These are phyloP conservation scores for Caenorhabditis afra DNA, from an alignment of 2,888 invertebrate species.

Conservation along the genomic window DNA sequence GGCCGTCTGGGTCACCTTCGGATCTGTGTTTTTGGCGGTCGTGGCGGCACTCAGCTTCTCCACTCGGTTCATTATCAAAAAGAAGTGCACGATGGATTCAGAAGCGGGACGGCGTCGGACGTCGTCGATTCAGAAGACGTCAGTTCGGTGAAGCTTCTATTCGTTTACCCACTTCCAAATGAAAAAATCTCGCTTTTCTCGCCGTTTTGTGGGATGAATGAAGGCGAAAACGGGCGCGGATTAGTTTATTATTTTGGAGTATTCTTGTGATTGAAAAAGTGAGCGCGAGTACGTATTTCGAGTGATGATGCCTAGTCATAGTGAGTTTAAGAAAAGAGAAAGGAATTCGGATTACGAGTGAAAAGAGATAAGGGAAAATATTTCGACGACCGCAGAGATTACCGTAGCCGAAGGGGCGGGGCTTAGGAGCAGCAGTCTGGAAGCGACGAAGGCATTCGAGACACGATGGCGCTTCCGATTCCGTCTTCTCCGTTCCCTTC, in stretches of 20 bases:
- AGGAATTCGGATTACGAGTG: conserved; percentile 37
- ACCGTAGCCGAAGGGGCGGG: conserved; percentile 43
- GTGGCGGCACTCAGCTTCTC: too few relatives aligned
- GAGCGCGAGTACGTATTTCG: conserved; percentile 33
- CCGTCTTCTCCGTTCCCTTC: conserved; percentile 21
- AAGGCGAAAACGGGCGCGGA: conserved; percentile 17
- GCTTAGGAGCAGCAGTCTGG: background rate
- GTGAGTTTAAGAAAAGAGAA: conserved; percentile 47
- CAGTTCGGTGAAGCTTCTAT: too few relatives aligned
- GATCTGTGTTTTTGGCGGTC: too few relatives aligned
- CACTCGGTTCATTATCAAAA: too few relatives aligned
- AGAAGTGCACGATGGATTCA: too few relatives aligned
- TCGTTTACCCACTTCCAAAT: too few relatives aligned
- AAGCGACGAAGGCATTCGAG: background rate
- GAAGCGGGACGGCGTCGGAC: too few relatives aligned
- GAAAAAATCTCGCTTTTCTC: background rate
- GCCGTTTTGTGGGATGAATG: conserved; percentile 5
- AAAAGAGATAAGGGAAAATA: conserved; percentile 48
- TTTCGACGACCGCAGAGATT: conserved; percentile 26
- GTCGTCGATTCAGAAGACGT: too few relatives aligned
- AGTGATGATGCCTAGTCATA: conserved; percentile 38
- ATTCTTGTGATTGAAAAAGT: conserved; percentile 13
- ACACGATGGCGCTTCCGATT: conserved; percentile 14
- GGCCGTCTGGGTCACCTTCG: too few relatives aligned
- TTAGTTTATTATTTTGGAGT: conserved; percentile 49